Evolutionary conservation across 1,140 invertebrate genomes (phyloP).

Genomic region (Hycleus cichorii): DNA sequence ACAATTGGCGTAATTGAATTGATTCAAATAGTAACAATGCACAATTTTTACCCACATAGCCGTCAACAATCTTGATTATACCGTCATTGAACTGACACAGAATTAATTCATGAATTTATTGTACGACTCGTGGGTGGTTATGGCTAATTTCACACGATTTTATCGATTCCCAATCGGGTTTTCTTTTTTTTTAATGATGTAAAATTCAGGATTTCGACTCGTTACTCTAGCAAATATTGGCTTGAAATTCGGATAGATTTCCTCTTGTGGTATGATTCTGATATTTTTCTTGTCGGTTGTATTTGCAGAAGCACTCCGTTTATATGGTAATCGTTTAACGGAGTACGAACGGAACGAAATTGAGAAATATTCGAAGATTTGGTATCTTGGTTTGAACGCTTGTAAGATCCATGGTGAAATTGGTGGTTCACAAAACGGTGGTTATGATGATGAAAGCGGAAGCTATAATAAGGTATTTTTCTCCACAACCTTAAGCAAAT

Average conservation of each 20-base stretch:
- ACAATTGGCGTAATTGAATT: not conserved
- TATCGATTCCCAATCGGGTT: not conserved
- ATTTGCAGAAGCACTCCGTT: slow-evolving; percentile 68
- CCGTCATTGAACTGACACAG: not conserved
- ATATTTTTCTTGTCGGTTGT: not conserved
- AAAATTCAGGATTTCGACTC: too few relatives aligned
- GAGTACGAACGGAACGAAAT: slow-evolving; percentile 81
- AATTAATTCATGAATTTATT: not conserved
- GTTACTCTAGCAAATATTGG: not conserved
- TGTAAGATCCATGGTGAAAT: slow-evolving; percentile 77
- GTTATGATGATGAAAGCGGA: slow-evolving; percentile 87
- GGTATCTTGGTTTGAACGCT: slow-evolving; percentile 80
- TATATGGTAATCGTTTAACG: slow-evolving; percentile 72
- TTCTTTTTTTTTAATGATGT: not conserved
- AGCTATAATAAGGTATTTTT: slow-evolving; percentile 78
- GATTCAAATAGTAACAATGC: not conserved
- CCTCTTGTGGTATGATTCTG: not conserved
- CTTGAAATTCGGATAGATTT: not conserved
- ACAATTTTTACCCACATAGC: not conserved
- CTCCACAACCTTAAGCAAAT: too few relatives aligned
- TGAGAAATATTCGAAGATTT: slow-evolving; percentile 80
- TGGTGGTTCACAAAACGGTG: slow-evolving; percentile 68
- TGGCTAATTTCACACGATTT: not conserved
- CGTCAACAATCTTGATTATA: not conserved
- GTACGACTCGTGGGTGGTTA: not conserved